Percentiles rank a stretch among this genome's conserved stretches.
These are phyloP conservation scores for Procavia capensis DNA, from an alignment of 2,113 vertebrate genomes.

Conservation along the genomic window DNA sequence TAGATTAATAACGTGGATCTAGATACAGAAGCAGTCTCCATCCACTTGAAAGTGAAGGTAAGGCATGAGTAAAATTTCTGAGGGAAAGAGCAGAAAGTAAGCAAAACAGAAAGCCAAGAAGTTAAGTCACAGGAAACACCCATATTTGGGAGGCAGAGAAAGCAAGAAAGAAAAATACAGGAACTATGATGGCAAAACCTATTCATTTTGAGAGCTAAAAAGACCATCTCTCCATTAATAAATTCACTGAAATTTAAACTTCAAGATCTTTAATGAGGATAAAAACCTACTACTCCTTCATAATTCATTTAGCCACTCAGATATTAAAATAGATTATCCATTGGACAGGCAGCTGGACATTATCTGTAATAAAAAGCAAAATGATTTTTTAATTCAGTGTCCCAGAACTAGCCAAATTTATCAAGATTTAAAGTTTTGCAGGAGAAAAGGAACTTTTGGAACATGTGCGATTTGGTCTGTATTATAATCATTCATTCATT, in stretches of 20 bases:
- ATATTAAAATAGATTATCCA: constrained; percentile 75
- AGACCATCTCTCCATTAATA: constrained; percentile 79
- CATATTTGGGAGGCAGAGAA: not conserved
- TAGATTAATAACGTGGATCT: not conserved
- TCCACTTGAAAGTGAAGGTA: constrained; percentile 18
- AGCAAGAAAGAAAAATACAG: not conserved
- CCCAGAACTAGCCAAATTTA: constrained; percentile 54
- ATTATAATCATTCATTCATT: not conserved
- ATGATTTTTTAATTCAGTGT: constrained; percentile 74
- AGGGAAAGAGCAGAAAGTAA: not conserved
- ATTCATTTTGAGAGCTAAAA: constrained; percentile 77
- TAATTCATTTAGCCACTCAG: constrained; percentile 62
- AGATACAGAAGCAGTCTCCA: constrained; percentile 33
- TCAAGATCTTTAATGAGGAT: constrained; percentile 72
- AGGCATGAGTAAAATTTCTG: constrained; percentile 30
- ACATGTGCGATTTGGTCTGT: not conserved
- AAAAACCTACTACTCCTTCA: constrained; percentile 65
- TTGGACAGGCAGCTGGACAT: constrained; percentile 66
- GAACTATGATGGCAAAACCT: constrained; percentile 54
- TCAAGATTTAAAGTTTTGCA: constrained; percentile 64
- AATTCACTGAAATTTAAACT: constrained; percentile 70
- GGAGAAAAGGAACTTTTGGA: constrained; percentile 59
- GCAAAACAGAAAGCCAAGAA: not conserved
- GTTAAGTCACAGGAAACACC: constrained; percentile 8
- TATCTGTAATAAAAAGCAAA: constrained; percentile 77